These are phyloP conservation scores for Chironomus tepperi DNA, from an alignment of 1,140 invertebrate species.

Conservation along the genomic window DNA sequence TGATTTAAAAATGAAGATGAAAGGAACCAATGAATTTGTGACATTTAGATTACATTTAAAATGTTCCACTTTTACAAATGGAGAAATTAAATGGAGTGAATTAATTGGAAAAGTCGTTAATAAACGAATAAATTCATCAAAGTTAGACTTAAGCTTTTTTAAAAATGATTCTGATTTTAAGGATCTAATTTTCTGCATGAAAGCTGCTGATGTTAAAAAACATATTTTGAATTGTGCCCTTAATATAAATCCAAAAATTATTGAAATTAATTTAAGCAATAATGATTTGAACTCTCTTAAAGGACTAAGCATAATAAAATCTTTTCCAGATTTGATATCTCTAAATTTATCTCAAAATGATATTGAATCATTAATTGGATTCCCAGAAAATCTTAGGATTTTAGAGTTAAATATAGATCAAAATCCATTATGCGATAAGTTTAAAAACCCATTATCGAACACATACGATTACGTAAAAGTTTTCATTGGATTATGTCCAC, in stretches of 20 bases:
- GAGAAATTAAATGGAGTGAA: not conserved
- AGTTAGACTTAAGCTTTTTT: not conserved
- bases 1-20: not conserved
- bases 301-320: not conserved
- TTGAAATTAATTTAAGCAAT: not conserved
- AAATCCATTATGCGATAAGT: slow-evolving; percentile 1
- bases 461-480: not conserved
- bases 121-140: not conserved
- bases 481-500: not conserved
- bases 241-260: not conserved
- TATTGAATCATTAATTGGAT: not conserved
- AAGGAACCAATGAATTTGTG: not conserved
- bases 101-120: not conserved
- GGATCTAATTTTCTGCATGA: not conserved
- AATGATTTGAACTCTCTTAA: not conserved
- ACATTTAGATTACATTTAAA: not conserved
- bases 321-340: not conserved
- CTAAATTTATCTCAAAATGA: not conserved
- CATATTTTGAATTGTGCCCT: not conserved
- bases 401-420: not conserved
- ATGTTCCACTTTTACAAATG: not conserved
- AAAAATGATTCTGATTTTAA: not conserved
- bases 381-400: not conserved
- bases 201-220: not conserved
- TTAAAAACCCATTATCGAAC: not conserved